Evolutionary conservation across 2,113 vertebrate genomes (phyloP).

Genomic region (Peromyscus californicus): DNA sequence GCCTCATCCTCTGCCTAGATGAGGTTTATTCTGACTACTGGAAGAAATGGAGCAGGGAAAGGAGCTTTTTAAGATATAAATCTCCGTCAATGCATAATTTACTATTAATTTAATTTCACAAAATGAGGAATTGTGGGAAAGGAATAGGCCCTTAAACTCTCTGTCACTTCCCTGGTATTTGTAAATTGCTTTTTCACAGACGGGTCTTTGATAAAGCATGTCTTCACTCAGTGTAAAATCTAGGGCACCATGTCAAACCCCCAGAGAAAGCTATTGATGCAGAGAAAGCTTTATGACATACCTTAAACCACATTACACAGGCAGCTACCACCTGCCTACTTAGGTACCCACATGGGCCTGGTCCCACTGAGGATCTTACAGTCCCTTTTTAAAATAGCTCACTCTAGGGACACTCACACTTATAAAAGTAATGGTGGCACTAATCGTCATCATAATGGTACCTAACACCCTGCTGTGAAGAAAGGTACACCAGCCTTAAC

Average conservation of each 20-base stretch:
- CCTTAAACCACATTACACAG: neutral
- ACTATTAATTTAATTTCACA: slow-evolving; percentile 37
- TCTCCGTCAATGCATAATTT: slow-evolving; percentile 9
- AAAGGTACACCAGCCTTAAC: slow-evolving; percentile 68
- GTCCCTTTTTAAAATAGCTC: neutral
- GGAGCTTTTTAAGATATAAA: neutral
- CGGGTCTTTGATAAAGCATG: neutral
- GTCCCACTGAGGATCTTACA: slow-evolving; percentile 4
- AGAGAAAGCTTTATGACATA: neutral
- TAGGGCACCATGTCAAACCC: slow-evolving; percentile 47
- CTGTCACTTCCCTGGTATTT: neutral
- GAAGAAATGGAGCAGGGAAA: neutral
- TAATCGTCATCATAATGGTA: slow-evolving; percentile 56
- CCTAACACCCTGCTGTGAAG: slow-evolving; percentile 68
- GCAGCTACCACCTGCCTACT: neutral
- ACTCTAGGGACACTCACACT: slow-evolving; percentile 1
- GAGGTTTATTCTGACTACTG: neutral
- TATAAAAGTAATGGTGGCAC: slow-evolving; percentile 63
- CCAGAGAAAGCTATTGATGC: neutral
- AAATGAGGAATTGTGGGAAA: slow-evolving; percentile 17
- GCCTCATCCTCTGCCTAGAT: neutral
- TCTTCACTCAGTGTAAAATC: neutral
- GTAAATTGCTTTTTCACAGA: neutral
- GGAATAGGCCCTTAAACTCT: neutral
- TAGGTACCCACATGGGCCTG: neutral